Evolutionary conservation across 2,797 vertebrate genomes (phyloP).

Genomic region (Parotocinclus haroldoi): DNA sequence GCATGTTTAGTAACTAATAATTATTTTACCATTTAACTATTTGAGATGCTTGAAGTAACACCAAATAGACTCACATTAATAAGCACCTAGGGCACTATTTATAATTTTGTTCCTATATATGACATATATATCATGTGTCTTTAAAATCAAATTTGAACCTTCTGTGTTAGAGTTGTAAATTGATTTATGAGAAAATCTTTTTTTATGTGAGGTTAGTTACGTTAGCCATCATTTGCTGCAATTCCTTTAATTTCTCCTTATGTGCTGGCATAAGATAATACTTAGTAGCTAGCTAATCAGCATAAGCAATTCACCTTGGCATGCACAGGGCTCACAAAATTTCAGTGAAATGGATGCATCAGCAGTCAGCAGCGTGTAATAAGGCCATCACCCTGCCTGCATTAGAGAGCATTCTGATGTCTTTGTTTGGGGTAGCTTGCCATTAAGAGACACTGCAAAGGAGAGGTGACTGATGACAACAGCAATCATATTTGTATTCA

Average conservation of each 20-base stretch:
- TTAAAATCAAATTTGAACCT: no score
- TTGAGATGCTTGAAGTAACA: no score
- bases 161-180: no score
- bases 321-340: conserved; percentile 51
- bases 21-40: neutral
- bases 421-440: conserved; percentile 26
- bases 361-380: conserved; percentile 38
- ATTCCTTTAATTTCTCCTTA: conserved; percentile 25
- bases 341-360: conserved; percentile 70
- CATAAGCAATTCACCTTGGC: conserved; percentile 13
- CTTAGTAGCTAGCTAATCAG: conserved; percentile 40
- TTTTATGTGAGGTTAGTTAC: no score
- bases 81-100: no score
- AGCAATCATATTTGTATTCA: neutral
- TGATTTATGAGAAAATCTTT: no score
- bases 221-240: no score
- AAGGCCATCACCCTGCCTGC: conserved; percentile 21
- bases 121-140: no score
- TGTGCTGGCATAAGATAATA: conserved; percentile 39
- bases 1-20: neutral
- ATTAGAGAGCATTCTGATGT: conserved; percentile 14
- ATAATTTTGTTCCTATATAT: no score
- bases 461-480: neutral
- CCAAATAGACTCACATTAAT: no score
- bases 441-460: neutral